Evolutionary conservation across 2,888 invertebrate species (phyloP).

Genomic region (Phaonia tiefii): DNA sequence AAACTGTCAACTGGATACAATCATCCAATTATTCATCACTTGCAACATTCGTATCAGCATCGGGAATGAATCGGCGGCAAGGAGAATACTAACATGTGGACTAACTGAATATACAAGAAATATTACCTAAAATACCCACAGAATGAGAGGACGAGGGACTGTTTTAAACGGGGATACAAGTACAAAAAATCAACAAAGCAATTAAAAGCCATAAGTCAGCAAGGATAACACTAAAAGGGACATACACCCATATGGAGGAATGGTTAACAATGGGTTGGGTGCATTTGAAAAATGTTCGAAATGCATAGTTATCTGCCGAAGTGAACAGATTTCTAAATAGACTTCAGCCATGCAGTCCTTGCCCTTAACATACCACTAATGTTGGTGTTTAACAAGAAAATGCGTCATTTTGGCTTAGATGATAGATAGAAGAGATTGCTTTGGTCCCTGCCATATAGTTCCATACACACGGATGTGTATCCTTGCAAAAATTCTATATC

Average conservation of each 20-base stretch:
- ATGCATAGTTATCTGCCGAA: neutral
- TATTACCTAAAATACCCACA: neutral
- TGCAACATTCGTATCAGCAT: conserved; percentile 63
- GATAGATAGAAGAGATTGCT: too few species aligned
- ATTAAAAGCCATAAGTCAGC: conserved; percentile 54
- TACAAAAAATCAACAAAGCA: conserved; percentile 46
- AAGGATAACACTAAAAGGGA: neutral
- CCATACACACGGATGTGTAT: neutral
- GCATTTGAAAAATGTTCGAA: neutral
- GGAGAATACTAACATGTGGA: conserved; percentile 13
- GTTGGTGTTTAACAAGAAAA: conserved; percentile 55
- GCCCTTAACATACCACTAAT: conserved; percentile 55
- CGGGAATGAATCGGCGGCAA: neutral
- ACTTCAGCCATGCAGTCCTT: neutral
- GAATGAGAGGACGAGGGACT: neutral
- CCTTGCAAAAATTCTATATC: conserved; percentile 47
- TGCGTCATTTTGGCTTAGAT: conserved; percentile 27
- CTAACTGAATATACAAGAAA: neutral
- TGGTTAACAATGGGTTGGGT: too few species aligned
- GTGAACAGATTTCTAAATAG: conserved; percentile 27
- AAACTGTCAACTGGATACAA: conserved; percentile 67
- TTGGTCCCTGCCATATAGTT: conserved; percentile 10
- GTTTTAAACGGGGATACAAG: conserved; percentile 12
- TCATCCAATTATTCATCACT: conserved; percentile 24
- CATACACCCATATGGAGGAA: too few species aligned